Base-by-base conservation (phyloP, 2,113 vertebrate genomes). In the Pachypanchax playfairii region DNA sequence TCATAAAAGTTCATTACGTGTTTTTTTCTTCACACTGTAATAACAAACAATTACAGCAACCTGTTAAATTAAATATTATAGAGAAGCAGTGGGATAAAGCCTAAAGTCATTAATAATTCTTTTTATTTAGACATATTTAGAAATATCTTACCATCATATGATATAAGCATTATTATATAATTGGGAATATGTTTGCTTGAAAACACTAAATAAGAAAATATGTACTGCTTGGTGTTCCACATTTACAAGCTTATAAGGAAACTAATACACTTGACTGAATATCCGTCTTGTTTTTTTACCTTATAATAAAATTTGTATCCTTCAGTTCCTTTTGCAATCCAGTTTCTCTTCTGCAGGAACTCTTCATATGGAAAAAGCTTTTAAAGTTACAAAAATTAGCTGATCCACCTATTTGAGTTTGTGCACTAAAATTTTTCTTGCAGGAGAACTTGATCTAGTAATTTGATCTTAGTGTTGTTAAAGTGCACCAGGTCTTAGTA, bases 401-500 rank as follows among this genome's bases (percentile, higher is more conserved):
- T 31, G 12, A n/a, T 56, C 28, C 51, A 43, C 56, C 42, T 35
- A 56, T 29, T 28, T 53, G 11, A 35, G 44, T 70, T 24, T 46
- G 55, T 18, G 25, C 26, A 50, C n/a, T 36, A 17, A 7, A n/a
- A 9, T 60, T 66, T 9, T 36, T 52, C 42, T 35, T 4, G 4
- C 41, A 49, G 52, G 24, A 22, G 4, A 58, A 15, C 18, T 62
- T 53, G 61, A 54, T 39, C 15, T 18, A 54, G 57, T 55, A 35
- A n/a, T 22, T 56, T 71, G 48, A 66, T 39, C 65, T 46, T 65
- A 65, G 70, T 29, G 64, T 20, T 70, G 61, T 74, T 66, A 55
- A 69, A 77, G 63, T 73, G 68, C 64, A 67, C 15, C 73, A 67
- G 61, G 62, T 69, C 74, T 73, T 58, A 38, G 22, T 65, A 59